phyloP scores from a whole-genome alignment of 2,797 vertebrate species.

The Graptemys geographica region DNA sequence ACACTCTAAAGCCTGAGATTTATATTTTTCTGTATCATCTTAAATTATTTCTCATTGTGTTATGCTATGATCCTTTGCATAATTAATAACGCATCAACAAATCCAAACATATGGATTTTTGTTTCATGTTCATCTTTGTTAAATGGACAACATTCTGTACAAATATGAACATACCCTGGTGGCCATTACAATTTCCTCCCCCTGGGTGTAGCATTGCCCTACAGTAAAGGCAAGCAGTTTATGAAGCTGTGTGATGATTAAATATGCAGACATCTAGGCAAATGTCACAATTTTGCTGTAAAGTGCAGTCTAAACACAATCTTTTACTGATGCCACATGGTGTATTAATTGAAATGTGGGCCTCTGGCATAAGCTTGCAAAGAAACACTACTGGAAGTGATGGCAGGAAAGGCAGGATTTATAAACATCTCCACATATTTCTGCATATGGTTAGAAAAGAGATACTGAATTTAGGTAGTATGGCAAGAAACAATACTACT shows the following conservation, averaged over 20 bases:
- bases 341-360: background rate
- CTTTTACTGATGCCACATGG: background rate
- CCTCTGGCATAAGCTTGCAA: background rate
- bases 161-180: slow-evolving; percentile 51
- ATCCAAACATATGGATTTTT: slow-evolving; percentile 63
- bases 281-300: background rate
- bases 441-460: background rate
- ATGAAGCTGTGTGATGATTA: slow-evolving; percentile 37
- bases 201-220: slow-evolving; percentile 43
- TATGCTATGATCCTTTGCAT: slow-evolving; percentile 7
- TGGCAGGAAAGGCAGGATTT: background rate
- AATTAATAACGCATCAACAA: slow-evolving; percentile 59
- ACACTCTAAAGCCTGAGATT: background rate
- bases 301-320: background rate
- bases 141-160: slow-evolving; percentile 56
- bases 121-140: slow-evolving; percentile 58
- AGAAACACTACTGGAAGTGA: background rate
- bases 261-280: background rate
- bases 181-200: slow-evolving; percentile 53
- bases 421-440: background rate
- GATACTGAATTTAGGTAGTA: background rate
- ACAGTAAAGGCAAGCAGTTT: slow-evolving; percentile 23
- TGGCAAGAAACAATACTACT: background rate
- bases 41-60: slow-evolving; percentile 8
- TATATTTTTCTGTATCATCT: background rate